Conservation (phyloP, 1,140 invertebrate genomes). For the Neodiprion pinetum region DNA sequence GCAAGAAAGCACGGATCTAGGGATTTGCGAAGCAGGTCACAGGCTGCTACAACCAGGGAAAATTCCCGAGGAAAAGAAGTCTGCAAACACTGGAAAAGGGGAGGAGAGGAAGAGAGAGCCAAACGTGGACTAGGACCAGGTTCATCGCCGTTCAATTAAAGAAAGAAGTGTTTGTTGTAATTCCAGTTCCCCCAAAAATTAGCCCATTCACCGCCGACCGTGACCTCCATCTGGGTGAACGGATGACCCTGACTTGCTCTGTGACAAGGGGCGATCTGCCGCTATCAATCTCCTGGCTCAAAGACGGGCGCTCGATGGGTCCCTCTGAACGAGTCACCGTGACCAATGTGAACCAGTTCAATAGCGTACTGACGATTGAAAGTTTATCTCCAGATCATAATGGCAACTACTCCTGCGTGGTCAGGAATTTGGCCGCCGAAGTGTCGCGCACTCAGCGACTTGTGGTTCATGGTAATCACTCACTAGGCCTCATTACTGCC, state of each 20-base stretch:
- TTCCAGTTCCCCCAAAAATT: constrained; percentile 83
- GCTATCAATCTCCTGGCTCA: constrained; percentile 78
- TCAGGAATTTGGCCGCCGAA: constrained; percentile 75
- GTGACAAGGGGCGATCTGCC: constrained; percentile 81
- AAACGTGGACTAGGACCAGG: background rate
- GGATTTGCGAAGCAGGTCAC: too few relatives aligned
- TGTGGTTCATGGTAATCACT: constrained; percentile 81
- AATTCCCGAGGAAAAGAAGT: too few relatives aligned
- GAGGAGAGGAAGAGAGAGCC: background rate
- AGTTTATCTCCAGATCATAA: constrained; percentile 79
- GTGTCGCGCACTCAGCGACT: constrained; percentile 77
- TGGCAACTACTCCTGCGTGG: constrained; percentile 79
- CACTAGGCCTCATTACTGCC: constrained; percentile 45
- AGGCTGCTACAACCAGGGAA: too few relatives aligned
- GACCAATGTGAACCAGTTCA: constrained; percentile 78
- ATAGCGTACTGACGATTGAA: constrained; percentile 80
- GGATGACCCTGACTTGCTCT: constrained; percentile 78
- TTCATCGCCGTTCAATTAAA: background rate
- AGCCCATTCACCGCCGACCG: constrained; percentile 77
- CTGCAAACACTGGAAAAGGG: too few relatives aligned
- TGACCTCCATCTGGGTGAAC: constrained; percentile 77
- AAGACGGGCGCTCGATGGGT: constrained; percentile 74
- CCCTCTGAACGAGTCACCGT: constrained; percentile 69
- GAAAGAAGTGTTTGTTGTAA: constrained; percentile 43
- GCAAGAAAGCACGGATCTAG: too few relatives aligned